Evolutionary conservation across 2,888 invertebrate genomes (phyloP), one percentile per base, ranked within the genome.

Genomic region (Pemphredon lugubris): DNA sequence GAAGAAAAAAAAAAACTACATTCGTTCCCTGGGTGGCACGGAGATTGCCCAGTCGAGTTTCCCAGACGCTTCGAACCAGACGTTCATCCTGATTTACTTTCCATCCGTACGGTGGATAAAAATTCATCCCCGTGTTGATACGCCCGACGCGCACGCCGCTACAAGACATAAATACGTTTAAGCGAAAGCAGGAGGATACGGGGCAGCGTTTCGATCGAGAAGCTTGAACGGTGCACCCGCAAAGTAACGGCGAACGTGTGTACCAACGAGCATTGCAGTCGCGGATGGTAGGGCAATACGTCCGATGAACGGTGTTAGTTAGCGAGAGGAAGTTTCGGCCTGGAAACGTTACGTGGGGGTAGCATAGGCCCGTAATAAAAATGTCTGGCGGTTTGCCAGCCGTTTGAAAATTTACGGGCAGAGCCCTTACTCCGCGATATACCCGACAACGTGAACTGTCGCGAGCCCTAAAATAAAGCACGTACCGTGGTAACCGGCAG

Each of bases 311-410:
- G 57, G 48, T 42, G 72, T 78, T 66, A 67, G 68, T 63, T 65
- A 63, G 30, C 44, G 60, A 20, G 40, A 32, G 40, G 39, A 51
- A 32, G 18, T 16, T 47, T 34, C 14, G 30, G 18, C 16, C 32
- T 7, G 57, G 44, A 26, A 57, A 44, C 55, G 58, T 73, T 68
- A 37, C 59, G 74, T 44, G n/a, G n/a, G n/a, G n/a, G 65, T 44
- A 58, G 47, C 67, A 72, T 60, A 39, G 68, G 53, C 60, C 65
- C 26, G 61, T 71, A 67, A 71, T 77, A 81, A 77, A 79, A 83
- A 79, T 73, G 79, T 78, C 77, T 83, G 83, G 83, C 82, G 14
- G 21, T 18, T 13, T 73, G 82, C 83, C 84, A 83, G 73, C 60
- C 73, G 76, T 79, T 81, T 58, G 82, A 73, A 76, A 79, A 79